Percentiles rank a stretch among this genome's conserved stretches.
These are phyloP conservation scores for Diplosoma virens DNA, from an alignment of 23 tunicate genomes.

Conservation along the genomic window DNA sequence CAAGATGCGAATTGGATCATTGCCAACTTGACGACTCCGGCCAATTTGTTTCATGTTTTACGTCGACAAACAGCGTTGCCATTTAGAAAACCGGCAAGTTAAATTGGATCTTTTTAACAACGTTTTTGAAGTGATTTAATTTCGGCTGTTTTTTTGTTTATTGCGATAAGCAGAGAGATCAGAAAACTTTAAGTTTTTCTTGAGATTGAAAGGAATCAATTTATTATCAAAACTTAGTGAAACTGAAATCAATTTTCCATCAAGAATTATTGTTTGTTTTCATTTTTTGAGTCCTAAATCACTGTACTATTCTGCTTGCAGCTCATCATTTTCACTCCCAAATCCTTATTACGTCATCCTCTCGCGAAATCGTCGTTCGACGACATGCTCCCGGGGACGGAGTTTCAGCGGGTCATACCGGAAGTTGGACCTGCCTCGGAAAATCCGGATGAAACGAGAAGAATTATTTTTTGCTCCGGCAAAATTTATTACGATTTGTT, in stretches of 20 bases:
- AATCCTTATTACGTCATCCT: slow-evolving; percentile 92
- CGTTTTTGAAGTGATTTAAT: too few species aligned
- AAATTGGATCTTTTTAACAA: too few species aligned
- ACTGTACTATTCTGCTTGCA: slow-evolving; percentile 31
- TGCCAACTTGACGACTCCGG: slow-evolving; percentile 93
- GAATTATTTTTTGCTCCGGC: slow-evolving; percentile 89
- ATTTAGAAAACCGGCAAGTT: slow-evolving; percentile 88
- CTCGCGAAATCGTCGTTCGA: slow-evolving; percentile 88
- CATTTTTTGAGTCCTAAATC: too few species aligned
- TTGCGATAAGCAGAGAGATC: too few species aligned
- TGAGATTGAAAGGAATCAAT: too few species aligned
- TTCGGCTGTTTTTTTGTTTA: too few species aligned
- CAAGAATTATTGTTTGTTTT: too few species aligned
- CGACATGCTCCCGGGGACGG: slow-evolving; percentile 77
- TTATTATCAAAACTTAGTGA: too few species aligned
- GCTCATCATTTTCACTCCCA: slow-evolving; percentile 92
- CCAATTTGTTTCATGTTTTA: slow-evolving; percentile 81
- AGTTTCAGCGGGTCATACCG: slow-evolving; percentile 84
- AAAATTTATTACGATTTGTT: slow-evolving; percentile 88
- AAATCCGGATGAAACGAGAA: slow-evolving; percentile 60
- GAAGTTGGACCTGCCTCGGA: slow-evolving; percentile 87
- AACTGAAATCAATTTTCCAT: too few species aligned
- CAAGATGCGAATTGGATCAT: slow-evolving; percentile 98
- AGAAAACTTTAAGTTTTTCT: too few species aligned
- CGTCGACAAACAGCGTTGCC: slow-evolving; percentile 91